Base-by-base conservation (phyloP, 2,113 vertebrate species). In the Grallaria varia region DNA sequence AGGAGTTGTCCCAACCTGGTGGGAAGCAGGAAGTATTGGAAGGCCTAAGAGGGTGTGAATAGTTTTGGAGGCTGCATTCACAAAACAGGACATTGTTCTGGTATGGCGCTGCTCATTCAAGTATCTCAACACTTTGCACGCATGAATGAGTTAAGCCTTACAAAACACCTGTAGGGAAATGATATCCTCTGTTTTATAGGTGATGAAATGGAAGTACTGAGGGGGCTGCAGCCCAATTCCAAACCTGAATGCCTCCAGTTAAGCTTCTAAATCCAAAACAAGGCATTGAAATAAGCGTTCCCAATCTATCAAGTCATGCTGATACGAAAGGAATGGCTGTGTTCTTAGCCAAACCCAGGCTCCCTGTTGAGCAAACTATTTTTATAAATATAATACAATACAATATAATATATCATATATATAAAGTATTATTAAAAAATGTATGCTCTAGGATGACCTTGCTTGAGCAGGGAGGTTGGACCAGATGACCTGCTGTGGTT, bases 71-170 rank as follows among this genome's bases (percentile, higher is more conserved):
- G 73, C 74, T 94, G 31, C 12, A 0, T 50, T 95, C 88, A 94
- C 83, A 95, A 96, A 96, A 96, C 47, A 72, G 89, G 93, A 90
- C 64, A 86, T 96, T 96, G 88, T 96, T 93, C 92, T 90, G 56
- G 44, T 93, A 24, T 0, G 6, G 49, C 69, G 72, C 62, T 56
- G 66, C 69, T 94, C 76, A 16, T 92, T 94, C 76, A 88, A 78
- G 92, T 95, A 62, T 90, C 96, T 96, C 95, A 96, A 93, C 86
- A 78, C 80, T 96, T 89, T 55, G 68, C 92, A 95, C 1, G 5
- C 64, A 72, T 78, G 92, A 92, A 56, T 90, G 86, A 96, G 80
- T 90, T 81, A 89, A 95, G 31, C 60, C 56, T 86, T 93, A 88
- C 83, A 88, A 93, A 94, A 77, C 76, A 96, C 79, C 92, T 94